Evolutionary conservation across 2,113 vertebrate genomes (phyloP), one percentile per base, ranked within the genome.

Genomic region (Mormyrus iriodes): DNA sequence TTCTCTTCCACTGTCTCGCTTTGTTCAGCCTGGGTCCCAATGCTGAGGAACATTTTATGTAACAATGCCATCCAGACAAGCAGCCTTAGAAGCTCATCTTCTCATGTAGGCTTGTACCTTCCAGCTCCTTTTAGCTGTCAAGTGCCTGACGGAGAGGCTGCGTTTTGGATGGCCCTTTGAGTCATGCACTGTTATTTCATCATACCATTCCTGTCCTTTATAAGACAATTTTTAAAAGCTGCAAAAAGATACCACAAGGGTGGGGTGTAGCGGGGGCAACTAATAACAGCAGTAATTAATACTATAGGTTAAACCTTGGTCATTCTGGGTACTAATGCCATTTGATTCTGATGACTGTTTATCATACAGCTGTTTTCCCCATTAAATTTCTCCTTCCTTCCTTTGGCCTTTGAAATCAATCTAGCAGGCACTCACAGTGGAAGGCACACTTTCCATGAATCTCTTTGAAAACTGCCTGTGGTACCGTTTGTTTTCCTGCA

Each of bases 341-440:
- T 91, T 84, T 42, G 86, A 90, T 91, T 90, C 51, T 53, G 52
- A 91, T 89, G 88, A 86, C 85, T 58, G 10, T 6, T 51, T 69
- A 58, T 51, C 85, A 73, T 79, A 82, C n/a, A 51, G 88, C 85
- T 76, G 82, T 27, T 69, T 65, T 76, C 65, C 61, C 73, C 44
- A 42, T 52, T 82, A 90, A 89, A 91, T 91, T 90, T 91, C 86
- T 42, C 86, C 90, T 91, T 92, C 88, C 91, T 90, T 90, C 10
- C 49, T 51, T 91, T 90, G 27, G 87, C 65, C 79, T 89, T 79
- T 88, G 91, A 91, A 91, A 69, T 84, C 9, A 39, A 88, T 90
- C 89, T 91, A 90, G 90, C 49, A 73, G 86, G 88, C 86, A 73
- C 65, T 88, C 69, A 53, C 31, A 83, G 39, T 1, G 5, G 88